Conservation (phyloP, 1,140 invertebrate species). For the Leptinotarsa undecemlineata region DNA sequence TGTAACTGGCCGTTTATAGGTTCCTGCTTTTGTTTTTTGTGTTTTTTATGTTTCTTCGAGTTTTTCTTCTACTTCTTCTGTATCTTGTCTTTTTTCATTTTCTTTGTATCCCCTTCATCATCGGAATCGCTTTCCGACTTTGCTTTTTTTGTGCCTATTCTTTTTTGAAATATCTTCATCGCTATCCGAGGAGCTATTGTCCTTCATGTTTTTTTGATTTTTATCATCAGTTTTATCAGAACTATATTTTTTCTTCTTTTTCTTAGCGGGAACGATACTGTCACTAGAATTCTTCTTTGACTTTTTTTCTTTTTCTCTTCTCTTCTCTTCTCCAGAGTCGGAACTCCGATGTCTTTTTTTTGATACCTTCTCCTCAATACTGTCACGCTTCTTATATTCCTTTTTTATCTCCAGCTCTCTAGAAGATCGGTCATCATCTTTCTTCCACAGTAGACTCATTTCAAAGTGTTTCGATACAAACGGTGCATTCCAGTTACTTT, state of each 20-base stretch:
- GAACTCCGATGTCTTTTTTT: conserved; percentile 55
- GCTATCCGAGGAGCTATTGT: conserved; percentile 73
- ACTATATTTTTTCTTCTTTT: conserved; percentile 55
- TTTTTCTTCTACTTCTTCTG: too few species aligned
- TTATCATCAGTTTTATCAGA: conserved; percentile 55
- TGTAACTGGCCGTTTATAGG: too few species aligned
- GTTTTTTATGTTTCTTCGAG: too few species aligned
- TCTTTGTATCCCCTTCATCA: too few species aligned
- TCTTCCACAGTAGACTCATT: not conserved
- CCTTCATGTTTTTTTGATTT: conserved; percentile 68
- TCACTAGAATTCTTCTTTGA: conserved; percentile 57
- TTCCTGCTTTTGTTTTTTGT: too few species aligned
- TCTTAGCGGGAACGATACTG: conserved; percentile 58
- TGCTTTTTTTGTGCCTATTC: too few species aligned
- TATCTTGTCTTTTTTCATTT: too few species aligned
- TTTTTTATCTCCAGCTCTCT: conserved; percentile 42
- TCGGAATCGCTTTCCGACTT: too few species aligned
- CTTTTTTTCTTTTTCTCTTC: conserved; percentile 54
- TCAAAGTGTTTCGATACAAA: too few species aligned
- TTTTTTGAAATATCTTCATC: too few species aligned
- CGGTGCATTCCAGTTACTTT: too few species aligned
- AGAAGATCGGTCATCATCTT: conserved; percentile 46
- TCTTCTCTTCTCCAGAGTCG: conserved; percentile 57
- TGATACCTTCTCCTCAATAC: conserved; percentile 54
- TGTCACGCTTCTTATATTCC: conserved; percentile 54